Evolutionary conservation across 35 echinoderm and acorn worm species (phyloP), one percentile per base, ranked within the genome.

Genomic region (Anneissia japonica): DNA sequence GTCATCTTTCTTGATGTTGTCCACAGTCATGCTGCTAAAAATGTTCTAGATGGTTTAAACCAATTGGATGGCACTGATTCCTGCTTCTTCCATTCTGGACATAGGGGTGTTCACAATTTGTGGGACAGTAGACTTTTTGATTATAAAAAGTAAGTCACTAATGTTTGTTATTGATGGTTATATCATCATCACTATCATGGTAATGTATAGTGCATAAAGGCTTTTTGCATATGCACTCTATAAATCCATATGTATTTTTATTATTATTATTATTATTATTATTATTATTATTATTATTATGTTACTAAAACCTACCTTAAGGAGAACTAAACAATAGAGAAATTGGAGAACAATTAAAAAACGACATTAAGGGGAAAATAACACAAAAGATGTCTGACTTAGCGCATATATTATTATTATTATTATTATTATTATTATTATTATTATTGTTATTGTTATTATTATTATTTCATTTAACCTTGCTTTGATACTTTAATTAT

Each of bases 41-140:
- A 98, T 78, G 91, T 93, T 0, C 76, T 98, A 9, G 95, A 98
- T 86, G 95, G 95, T 14, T 76, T 98, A 10, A 98, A 98, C 73
- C 74, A 93, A 33, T 98, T 93, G 87, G 95, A 98, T 81, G 95
- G 95, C 19, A 86, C 88, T 0, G 86, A 91, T 21, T 74, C 89
- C 29, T 93, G 91, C 87, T 98, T 88, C 92, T 98, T 98, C 79
- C 95, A 98, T 88, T 74, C 84, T 23, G 95, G 95, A 0, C 73
- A 77, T 37, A 84, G 95, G 30, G 95, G 95, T 46, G 80, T 83
- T 21, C 91, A 98, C 87, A 37, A 81, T 76, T 76, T 98, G 0
- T 98, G 95, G 95, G 95, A 98, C 41, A 98, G 95, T 40, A 75
- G 92, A 74, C 86, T 94, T 3, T 98, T 98, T 87, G 86, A 98